Conservation (phyloP, 2,888 invertebrate genomes). For the Atethmia centrago region DNA sequence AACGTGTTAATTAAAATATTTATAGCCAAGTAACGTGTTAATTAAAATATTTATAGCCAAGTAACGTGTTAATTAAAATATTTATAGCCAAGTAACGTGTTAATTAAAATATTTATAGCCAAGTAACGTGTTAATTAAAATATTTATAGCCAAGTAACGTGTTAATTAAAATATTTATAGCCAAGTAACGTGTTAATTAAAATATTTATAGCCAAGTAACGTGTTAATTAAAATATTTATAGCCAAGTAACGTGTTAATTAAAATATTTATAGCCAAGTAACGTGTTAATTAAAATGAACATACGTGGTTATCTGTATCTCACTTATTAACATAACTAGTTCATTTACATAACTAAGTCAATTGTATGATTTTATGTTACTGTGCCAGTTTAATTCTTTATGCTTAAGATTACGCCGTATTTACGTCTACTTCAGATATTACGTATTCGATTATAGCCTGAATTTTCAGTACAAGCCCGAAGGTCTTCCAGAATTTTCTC, state of each 20-base stretch:
- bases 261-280: neutral
- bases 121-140: slow-evolving; percentile 11
- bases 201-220: neutral
- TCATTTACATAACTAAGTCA: slow-evolving; percentile 44
- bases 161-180: slow-evolving; percentile 10
- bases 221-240: slow-evolving; percentile 14
- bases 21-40: neutral
- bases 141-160: neutral
- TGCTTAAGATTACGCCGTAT: neutral
- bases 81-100: neutral
- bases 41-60: slow-evolving; percentile 7
- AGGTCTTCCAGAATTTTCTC: too few relatives aligned
- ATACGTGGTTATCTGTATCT: slow-evolving; percentile 6
- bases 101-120: slow-evolving; percentile 9
- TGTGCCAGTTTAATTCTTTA: neutral
- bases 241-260: slow-evolving; percentile 7
- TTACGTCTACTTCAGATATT: neutral
- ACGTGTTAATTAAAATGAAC: slow-evolving; percentile 15
- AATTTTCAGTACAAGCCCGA: too few relatives aligned
- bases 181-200: slow-evolving; percentile 5
- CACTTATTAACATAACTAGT: slow-evolving; percentile 43
- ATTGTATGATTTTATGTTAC: slow-evolving; percentile 54
- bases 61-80: slow-evolving; percentile 12
- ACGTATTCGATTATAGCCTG: too few relatives aligned
- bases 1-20: slow-evolving; percentile 14